Base-by-base conservation (phyloP, 2,797 vertebrate genomes). In the Hippoglossus hippoglossus region DNA sequence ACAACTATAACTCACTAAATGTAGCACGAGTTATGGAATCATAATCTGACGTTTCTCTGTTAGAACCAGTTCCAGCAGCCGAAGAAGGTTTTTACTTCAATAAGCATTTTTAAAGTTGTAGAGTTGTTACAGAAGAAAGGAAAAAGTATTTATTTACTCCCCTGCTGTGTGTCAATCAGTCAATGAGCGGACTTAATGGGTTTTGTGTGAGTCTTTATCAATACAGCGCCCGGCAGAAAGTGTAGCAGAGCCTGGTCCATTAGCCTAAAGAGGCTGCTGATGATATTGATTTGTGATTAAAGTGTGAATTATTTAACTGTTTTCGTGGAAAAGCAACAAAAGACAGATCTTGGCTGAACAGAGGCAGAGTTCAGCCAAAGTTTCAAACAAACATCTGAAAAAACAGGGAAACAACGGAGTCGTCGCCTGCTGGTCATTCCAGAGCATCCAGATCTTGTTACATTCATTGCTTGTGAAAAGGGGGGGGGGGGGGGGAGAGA, bases 221-320 rank as follows among this genome's bases (percentile, higher is more conserved):
- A 87, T 88, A 60, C 77, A 71, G 62, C 56, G 56, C 44, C 74
- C 55, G 81, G 81, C 63, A 76, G 78, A 80, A 84, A 69, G 66
- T 53, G 57, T 47, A 60, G 57, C 10, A 53, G 67, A 61, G 62
- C 76, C 63, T 73, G 57, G 90, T 81, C 80, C 79, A 89, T 92
- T 76, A 79, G 67, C 44, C 70, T 77, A 87, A 81, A 88, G 82
- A 77, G 66, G 75, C 80, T 87, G 89, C 80, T 90, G 81, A 88
- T 52, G 71, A 56, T 88, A 93, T 90, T 85, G 91, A 91, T 75
- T 87, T 57, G 77, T 90, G 88, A 92, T 90, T 92, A 89, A 79
- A 73, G 72, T 67, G 75, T 86, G 80, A 91, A 93, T 93, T 84
- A 92, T 90, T 93, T 80, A 90, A 79, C 75, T 77, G 47, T 68